phyloP scores from a whole-genome alignment of 92 coral and sea anemone genomes.

The Blastomussa wellsi region DNA sequence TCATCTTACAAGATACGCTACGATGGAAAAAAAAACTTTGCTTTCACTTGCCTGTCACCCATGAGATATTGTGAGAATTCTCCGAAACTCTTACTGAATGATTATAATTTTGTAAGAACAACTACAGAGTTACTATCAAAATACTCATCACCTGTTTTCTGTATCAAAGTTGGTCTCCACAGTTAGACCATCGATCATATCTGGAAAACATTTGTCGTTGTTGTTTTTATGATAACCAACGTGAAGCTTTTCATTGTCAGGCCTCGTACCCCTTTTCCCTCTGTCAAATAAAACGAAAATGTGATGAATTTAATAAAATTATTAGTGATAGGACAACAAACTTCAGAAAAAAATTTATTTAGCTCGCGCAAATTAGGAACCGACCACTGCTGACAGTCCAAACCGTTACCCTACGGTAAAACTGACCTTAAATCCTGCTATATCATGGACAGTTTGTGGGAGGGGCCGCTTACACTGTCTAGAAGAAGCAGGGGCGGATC shows the following conservation, averaged over 20 bases:
- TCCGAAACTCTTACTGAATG: too few relatives aligned
- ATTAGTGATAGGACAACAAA: too few relatives aligned
- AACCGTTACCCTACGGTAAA: too few relatives aligned
- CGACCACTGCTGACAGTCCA: too few relatives aligned
- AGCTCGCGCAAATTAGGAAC: too few relatives aligned
- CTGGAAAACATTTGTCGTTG: not conserved
- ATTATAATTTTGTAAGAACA: not conserved
- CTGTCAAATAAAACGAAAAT: not conserved
- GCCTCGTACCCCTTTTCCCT: not conserved
- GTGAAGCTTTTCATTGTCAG: not conserved
- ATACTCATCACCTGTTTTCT: not conserved
- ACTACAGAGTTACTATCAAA: not conserved
- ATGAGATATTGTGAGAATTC: not conserved
- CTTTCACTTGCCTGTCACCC: too few relatives aligned
- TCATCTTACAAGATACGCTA: too few relatives aligned
- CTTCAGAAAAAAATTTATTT: too few relatives aligned
- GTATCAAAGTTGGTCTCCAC: not conserved
- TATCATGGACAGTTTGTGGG: not conserved
- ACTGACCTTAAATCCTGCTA: too few relatives aligned
- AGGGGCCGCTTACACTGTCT: too few relatives aligned
- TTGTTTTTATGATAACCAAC: slow-evolving; percentile 9
- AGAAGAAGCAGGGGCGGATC: too few relatives aligned
- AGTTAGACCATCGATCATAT: slow-evolving; percentile 39
- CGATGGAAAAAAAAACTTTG: too few relatives aligned
- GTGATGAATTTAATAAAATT: not conserved